These are phyloP conservation scores for Cossypha caffra DNA, from an alignment of 2,797 vertebrate genomes.

Conservation along the genomic window DNA sequence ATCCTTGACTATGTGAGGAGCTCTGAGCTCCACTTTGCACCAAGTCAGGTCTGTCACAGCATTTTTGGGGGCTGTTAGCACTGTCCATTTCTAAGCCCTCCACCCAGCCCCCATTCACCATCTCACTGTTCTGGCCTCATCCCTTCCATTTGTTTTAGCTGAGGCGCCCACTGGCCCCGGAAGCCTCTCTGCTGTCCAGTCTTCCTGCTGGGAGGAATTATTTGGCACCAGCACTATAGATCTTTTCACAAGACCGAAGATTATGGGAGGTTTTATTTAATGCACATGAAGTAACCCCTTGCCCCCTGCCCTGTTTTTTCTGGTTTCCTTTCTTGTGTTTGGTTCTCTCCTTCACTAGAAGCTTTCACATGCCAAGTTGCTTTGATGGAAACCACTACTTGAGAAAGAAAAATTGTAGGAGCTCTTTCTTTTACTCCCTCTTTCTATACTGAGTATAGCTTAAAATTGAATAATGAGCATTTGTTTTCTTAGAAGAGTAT, in stretches of 20 bases:
- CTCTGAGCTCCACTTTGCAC: neutral
- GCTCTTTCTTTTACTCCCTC: neutral
- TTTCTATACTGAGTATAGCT: neutral
- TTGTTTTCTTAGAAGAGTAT: neutral
- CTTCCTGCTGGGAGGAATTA: neutral
- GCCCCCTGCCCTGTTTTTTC: neutral
- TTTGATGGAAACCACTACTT: constrained; percentile 11
- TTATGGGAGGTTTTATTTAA: constrained; percentile 29
- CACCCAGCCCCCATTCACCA: neutral
- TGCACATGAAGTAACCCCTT: neutral
- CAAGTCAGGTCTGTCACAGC: neutral
- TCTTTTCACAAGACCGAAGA: neutral
- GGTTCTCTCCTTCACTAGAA: neutral
- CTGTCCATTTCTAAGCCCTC: neutral
- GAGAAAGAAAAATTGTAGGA: neutral
- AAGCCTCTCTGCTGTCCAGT: neutral
- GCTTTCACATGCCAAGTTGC: neutral
- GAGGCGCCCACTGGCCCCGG: rapidly evolving
- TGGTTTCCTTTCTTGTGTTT: constrained; percentile 1
- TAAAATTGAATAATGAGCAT: neutral
- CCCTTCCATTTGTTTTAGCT: neutral
- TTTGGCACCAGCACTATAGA: neutral
- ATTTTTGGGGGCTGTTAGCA: neutral
- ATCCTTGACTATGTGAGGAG: neutral
- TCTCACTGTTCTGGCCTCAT: neutral